Conservation (phyloP, 1,140 invertebrate species). For the Drosophila elegans region DNA sequence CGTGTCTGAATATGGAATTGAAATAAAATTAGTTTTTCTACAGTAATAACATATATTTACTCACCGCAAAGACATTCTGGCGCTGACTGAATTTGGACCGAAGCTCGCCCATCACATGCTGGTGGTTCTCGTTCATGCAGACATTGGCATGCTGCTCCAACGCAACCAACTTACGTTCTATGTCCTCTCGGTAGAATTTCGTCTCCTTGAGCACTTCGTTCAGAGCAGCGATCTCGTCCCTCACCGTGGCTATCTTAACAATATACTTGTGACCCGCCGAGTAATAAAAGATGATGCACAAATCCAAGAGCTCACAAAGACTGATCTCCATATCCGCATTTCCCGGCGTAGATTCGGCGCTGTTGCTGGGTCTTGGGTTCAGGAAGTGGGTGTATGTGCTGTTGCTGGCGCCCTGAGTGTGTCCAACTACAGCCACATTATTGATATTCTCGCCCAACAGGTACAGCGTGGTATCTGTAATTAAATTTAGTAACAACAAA, state of each 20-base stretch:
- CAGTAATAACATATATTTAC: constrained; percentile 12
- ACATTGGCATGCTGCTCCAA: constrained; percentile 77
- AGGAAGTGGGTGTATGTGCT: constrained; percentile 70
- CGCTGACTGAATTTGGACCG: constrained; percentile 76
- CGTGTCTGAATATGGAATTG: constrained; percentile 58
- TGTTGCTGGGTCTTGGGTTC: constrained; percentile 44
- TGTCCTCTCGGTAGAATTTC: constrained; percentile 78
- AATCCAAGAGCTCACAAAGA: constrained; percentile 75
- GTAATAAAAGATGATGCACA: constrained; percentile 80
- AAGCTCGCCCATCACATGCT: constrained; percentile 72
- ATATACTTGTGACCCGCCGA: constrained; percentile 84
- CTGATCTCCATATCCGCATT: constrained; percentile 57
- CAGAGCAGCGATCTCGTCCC: constrained; percentile 81
- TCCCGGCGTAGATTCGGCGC: constrained; percentile 47
- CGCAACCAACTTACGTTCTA: constrained; percentile 68
- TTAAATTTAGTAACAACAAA: not conserved
- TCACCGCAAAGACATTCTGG: constrained; percentile 83
- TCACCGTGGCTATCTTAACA: constrained; percentile 76
- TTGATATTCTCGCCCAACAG: constrained; percentile 70
- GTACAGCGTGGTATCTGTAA: constrained; percentile 61
- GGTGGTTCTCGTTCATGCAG: constrained; percentile 78
- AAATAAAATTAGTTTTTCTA: not conserved
- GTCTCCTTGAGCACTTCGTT: constrained; percentile 82
- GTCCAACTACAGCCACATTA: constrained; percentile 63
- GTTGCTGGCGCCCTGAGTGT: constrained; percentile 59